Base-by-base conservation (phyloP, 2,888 invertebrate species). In the Cheilosia vernalis region DNA sequence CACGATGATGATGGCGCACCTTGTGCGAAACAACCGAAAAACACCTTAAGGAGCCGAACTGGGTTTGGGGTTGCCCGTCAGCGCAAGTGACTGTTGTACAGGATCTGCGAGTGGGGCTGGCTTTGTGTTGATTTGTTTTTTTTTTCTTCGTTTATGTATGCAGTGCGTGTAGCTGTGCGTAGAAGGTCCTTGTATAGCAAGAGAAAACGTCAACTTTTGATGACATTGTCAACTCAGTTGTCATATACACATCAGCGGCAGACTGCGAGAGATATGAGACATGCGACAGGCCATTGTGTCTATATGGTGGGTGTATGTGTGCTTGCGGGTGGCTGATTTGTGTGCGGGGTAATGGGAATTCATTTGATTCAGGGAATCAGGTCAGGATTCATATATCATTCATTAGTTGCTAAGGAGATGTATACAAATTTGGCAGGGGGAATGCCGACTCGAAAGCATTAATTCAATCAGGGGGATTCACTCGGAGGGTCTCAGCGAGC, bases 181-280 rank as follows among this genome's bases (percentile, higher is more conserved):
- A 49, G 51, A 66, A 61, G 55, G 69, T 58, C 76, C 77, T 82
- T 85, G 85, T 85, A 69, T 53, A 55, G 72, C 77, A 72, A 81
- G 80, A 85, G 81, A 58, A 61, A 85, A 81, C 44, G 91, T 91
- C 91, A 91, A 89, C 90, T 89, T 89, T 89, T 90, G 91, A 91
- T 91, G 91, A 91, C 91, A 90, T 90, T 91, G 91, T 91, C 91
- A 91, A 91, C 90, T 90, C 90, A 90, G 89, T 90, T 91, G 91
- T 91, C 91, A 91, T 90, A 91, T 89, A 89, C 89, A 89, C 90
- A 90, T 91, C 91, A 91, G 89, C 89, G 89, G 87, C 89, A 90
- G 90, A 88, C 90, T 10, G 89, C 87, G 88, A 87, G 87, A 88
- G 87, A n/a, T n/a, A 82, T 49, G 73, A 67, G 77, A 66, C 76